Percentiles rank a stretch among this genome's conserved stretches.
Conservation (phyloP, 2,113 vertebrate genomes). For the Ramphastos sulfuratus region DNA sequence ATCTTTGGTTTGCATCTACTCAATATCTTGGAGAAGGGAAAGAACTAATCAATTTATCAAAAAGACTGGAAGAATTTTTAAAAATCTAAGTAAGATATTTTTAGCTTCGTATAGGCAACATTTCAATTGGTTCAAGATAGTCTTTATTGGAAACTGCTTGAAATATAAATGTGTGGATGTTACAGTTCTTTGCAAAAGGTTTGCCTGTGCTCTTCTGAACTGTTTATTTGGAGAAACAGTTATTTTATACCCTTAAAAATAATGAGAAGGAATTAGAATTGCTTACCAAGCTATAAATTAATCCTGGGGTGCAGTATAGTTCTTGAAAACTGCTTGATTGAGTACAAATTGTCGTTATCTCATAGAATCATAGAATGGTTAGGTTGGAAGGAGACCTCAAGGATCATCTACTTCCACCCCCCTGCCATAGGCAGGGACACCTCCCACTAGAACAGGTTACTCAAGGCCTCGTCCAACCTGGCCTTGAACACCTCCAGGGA, state of each 20-base stretch:
- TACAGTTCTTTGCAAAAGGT: background rate
- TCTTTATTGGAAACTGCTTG: background rate
- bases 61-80: background rate
- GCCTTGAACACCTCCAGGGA: no score
- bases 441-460: no score
- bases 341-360: conserved; percentile 5
- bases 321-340: conserved; percentile 48
- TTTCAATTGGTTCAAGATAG: background rate
- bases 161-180: background rate
- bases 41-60: background rate
- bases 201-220: background rate
- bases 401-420: no score
- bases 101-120: background rate
- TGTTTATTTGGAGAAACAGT: background rate
- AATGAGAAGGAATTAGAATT: conserved; percentile 50
- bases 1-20: background rate
- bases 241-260: background rate
- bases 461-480: no score
- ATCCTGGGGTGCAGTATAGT: conserved; percentile 15
- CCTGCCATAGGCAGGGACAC: no score
- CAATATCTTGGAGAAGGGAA: background rate
- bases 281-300: conserved; percentile 59
- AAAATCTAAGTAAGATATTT: background rate
- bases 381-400: no score
- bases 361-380: no score